These are phyloP conservation scores for Standfussiana lucernea DNA, from an alignment of 2,888 invertebrate genomes.

Conservation along the genomic window DNA sequence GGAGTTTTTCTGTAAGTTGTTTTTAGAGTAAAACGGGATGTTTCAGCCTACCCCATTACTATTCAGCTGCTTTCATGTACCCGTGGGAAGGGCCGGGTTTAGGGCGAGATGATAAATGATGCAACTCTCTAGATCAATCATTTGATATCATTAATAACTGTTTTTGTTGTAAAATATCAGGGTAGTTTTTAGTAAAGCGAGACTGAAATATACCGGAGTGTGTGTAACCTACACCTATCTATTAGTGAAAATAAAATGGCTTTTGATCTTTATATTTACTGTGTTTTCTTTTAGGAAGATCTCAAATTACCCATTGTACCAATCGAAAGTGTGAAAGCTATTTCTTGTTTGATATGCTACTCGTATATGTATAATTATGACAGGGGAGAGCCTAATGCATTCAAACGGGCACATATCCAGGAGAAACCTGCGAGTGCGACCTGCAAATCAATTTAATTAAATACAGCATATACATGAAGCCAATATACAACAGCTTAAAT, in stretches of 20 bases:
- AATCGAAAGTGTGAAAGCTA: no score
- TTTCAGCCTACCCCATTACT: slow-evolving; percentile 46
- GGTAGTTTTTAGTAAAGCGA: neutral
- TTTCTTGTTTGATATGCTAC: no score
- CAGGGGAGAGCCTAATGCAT: neutral
- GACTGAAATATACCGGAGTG: neutral
- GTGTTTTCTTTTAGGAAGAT: neutral
- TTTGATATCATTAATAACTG: slow-evolving; percentile 58
- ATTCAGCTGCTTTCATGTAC: slow-evolving; percentile 40
- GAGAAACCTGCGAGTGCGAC: neutral
- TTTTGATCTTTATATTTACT: neutral
- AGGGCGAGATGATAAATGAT: slow-evolving; percentile 52
- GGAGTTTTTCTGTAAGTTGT: neutral
- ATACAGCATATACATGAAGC: neutral
- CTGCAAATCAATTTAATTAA: neutral
- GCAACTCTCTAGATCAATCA: slow-evolving; percentile 52
- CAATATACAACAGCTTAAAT: neutral
- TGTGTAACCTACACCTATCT: neutral
- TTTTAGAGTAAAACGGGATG: slow-evolving; percentile 6
- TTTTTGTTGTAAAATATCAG: slow-evolving; percentile 38
- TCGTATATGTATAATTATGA: no score
- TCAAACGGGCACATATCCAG: neutral
- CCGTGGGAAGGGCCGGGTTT: slow-evolving; percentile 33
- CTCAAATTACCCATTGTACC: neutral
- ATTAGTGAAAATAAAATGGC: neutral